Percentiles rank a stretch among this genome's conserved stretches.
Evolutionary conservation across 2,113 vertebrate species (phyloP).

Genomic region (Colossoma macropomum): DNA sequence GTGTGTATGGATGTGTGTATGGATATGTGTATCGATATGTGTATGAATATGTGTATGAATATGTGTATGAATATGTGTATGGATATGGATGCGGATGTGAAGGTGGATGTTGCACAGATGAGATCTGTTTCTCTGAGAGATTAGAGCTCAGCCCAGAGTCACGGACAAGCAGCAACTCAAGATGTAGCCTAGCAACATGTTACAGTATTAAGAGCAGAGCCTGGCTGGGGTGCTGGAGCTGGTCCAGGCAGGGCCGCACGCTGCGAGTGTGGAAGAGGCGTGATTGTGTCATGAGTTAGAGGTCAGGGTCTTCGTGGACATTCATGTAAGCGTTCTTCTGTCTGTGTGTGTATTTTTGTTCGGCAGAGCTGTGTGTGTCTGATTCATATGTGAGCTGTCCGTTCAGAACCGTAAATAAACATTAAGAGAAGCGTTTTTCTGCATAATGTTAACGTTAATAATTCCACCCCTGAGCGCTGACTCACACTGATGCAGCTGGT

Average conservation of each 20-base stretch:
- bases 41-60: no score
- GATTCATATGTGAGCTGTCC: not conserved
- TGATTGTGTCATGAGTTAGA: no score
- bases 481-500: no score
- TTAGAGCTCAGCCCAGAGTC: not conserved
- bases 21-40: no score
- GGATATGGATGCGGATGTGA: not conserved
- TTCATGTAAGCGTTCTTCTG: not conserved
- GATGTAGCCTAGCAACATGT: slow-evolving; percentile 9
- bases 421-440: not conserved
- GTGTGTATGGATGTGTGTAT: no score
- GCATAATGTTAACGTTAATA: no score
- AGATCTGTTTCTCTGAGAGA: not conserved
- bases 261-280: no score
- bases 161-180: not conserved
- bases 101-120: not conserved
- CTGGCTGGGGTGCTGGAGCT: not conserved
- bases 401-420: not conserved
- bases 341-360: not conserved
- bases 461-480: no score
- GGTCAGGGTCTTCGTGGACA: not conserved
- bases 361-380: not conserved
- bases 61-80: no score
- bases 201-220: not conserved
- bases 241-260: not conserved